Evolutionary conservation across 2,797 vertebrate species (phyloP).

Genomic region (Poeciliopsis infans): DNA sequence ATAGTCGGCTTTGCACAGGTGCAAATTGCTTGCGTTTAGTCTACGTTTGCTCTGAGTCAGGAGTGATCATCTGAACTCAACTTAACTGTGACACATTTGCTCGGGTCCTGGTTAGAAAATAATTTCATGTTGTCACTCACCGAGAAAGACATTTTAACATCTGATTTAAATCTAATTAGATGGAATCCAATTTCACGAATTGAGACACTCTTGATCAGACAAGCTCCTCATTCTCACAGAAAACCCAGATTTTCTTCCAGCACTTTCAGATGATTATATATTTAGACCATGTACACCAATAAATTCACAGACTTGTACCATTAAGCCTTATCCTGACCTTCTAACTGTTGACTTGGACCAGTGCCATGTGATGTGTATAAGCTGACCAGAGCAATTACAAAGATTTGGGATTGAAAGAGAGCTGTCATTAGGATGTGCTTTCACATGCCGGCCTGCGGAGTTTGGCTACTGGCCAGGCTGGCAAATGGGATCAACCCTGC

Average conservation of each 20-base stretch:
- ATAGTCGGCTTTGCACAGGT: conserved; percentile 80
- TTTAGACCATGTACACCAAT: conserved; percentile 58
- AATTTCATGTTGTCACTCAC: not conserved
- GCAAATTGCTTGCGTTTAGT: conserved; percentile 73
- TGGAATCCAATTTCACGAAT: not conserved
- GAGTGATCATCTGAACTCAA: conserved; percentile 57
- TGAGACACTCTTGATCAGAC: conserved; percentile 1
- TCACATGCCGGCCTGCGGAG: conserved; percentile 86
- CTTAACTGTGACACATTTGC: conserved; percentile 44
- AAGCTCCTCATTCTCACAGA: conserved; percentile 17
- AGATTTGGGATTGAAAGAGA: conserved; percentile 84
- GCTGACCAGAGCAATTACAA: conserved; percentile 87
- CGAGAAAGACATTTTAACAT: not conserved
- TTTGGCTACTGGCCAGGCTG: conserved; percentile 85
- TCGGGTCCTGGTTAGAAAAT: conserved; percentile 20
- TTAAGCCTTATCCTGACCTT: conserved; percentile 75
- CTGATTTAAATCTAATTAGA: not conserved
- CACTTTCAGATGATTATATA: conserved; percentile 45
- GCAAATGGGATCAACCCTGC: conserved; percentile 82
- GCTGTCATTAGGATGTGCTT: conserved; percentile 88
- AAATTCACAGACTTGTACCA: conserved; percentile 58
- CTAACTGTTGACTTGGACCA: conserved; percentile 67
- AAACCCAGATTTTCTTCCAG: conserved; percentile 31
- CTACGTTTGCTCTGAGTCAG: conserved; percentile 64
- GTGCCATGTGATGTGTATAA: conserved; percentile 86